Evolutionary conservation across 2,113 vertebrate genomes (phyloP).

Genomic region (Oceanodroma tethys): DNA sequence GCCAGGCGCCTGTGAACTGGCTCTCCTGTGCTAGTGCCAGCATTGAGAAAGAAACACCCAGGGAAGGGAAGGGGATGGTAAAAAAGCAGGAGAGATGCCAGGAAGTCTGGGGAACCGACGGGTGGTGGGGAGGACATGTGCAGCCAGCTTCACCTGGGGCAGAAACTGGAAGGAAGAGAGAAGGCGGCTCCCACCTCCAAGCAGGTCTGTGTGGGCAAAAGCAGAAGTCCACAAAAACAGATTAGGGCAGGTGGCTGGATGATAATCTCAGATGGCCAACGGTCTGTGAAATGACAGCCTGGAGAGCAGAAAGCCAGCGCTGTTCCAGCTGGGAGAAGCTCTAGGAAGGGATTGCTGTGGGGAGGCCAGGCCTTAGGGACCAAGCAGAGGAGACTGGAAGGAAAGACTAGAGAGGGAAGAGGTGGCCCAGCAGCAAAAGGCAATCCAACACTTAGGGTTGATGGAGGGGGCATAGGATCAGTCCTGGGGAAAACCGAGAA

Average conservation of each 20-base stretch:
- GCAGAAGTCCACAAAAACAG: background rate
- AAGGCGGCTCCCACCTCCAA: background rate
- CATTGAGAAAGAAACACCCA: background rate
- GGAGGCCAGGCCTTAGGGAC: background rate
- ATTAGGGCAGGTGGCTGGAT: background rate
- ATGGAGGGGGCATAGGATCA: background rate
- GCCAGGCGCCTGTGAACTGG: background rate
- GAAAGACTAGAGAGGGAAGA: background rate
- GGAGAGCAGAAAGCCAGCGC: background rate
- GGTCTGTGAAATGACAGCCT: background rate
- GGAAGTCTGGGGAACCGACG: rapidly evolving
- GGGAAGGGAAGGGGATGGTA: background rate
- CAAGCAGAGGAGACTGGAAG: background rate
- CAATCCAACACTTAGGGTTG: background rate
- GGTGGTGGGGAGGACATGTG: rapidly evolving
- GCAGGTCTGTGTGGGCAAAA: background rate
- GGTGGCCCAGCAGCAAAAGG: background rate
- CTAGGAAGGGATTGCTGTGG: background rate
- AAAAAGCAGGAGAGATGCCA: background rate
- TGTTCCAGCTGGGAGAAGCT: background rate
- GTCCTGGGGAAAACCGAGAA: background rate
- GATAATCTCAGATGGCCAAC: background rate
- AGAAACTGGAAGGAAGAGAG: background rate
- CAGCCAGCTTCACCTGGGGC: background rate
- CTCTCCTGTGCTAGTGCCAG: background rate